Evolutionary conservation across 2,888 invertebrate species (phyloP).

Genomic region (Xestia xanthographa): DNA sequence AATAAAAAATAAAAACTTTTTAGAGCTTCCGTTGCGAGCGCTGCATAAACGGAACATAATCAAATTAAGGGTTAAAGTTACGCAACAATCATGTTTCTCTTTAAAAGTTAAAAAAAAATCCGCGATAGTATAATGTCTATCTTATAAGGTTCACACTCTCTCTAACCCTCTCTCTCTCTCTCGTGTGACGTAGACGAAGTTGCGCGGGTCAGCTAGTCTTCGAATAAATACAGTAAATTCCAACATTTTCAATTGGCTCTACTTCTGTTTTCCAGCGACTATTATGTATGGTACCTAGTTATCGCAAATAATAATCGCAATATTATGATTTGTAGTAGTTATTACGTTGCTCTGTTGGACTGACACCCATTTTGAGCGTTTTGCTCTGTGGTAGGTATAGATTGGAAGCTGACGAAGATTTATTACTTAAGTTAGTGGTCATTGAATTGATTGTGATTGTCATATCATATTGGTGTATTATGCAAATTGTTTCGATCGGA

Average conservation of each 20-base stretch:
- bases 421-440: conserved; percentile 11
- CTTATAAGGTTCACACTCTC: too few species aligned
- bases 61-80: too few species aligned
- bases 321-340: not conserved
- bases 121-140: too few species aligned
- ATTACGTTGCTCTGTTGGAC: not conserved
- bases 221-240: not conserved
- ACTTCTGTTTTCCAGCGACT: not conserved
- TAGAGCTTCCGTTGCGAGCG: too few species aligned
- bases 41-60: too few species aligned
- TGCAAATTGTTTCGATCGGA: not conserved
- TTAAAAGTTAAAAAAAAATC: too few species aligned
- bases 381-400: not conserved
- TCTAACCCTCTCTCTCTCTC: too few species aligned
- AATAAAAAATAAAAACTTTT: too few species aligned
- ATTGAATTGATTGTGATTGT: not conserved
- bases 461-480: not conserved
- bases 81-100: too few species aligned
- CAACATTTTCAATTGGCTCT: not conserved
- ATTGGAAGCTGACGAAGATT: not conserved
- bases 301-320: not conserved
- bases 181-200: too few species aligned
- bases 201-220: too few species aligned
- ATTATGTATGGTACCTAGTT: too few species aligned
- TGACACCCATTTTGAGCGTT: not conserved